Percentiles rank a stretch among this genome's conserved stretches.
Evolutionary conservation across 2,888 invertebrate genomes (phyloP).

Genomic region (Sthenelais limicola): DNA sequence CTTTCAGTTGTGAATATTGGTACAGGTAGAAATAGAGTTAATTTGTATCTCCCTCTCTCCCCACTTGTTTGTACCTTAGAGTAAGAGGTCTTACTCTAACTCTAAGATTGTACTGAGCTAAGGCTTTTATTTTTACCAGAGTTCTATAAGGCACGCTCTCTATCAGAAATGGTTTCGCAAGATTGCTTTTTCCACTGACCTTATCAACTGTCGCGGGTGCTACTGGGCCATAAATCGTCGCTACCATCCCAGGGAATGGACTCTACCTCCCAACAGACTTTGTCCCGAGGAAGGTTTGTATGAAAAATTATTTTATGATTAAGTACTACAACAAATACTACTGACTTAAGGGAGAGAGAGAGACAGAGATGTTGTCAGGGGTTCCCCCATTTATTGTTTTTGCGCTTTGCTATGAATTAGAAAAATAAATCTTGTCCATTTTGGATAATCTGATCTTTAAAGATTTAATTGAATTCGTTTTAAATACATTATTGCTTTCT

Average conservation of each 20-base stretch:
- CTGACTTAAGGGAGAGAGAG: not conserved
- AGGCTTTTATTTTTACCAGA: no score
- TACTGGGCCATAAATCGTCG: slow-evolving; percentile 61
- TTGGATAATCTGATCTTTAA: not conserved
- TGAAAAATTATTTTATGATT: not conserved
- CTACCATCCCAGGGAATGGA: slow-evolving; percentile 57
- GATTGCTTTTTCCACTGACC: slow-evolving; percentile 56
- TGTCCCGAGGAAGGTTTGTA: not conserved
- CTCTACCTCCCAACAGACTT: slow-evolving; percentile 43
- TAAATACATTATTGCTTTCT: not conserved
- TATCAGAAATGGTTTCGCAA: slow-evolving; percentile 67
- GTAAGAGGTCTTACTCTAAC: no score
- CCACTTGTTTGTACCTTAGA: no score
- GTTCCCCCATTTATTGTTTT: no score
- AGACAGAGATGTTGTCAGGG: no score
- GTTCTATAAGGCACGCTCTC: slow-evolving; percentile 63
- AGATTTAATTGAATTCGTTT: not conserved
- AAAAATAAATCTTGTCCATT: no score
- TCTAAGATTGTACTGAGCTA: no score
- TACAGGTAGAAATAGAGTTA: no score
- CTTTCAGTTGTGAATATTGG: no score
- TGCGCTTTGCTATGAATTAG: no score
- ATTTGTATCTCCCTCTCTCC: no score
- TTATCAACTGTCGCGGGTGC: slow-evolving; percentile 61
- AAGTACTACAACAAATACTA: not conserved